Percentiles rank a stretch among this genome's conserved stretches.
These are phyloP conservation scores for Rhinophrynus dorsalis DNA, from an alignment of 2,797 vertebrate genomes.

Conservation along the genomic window DNA sequence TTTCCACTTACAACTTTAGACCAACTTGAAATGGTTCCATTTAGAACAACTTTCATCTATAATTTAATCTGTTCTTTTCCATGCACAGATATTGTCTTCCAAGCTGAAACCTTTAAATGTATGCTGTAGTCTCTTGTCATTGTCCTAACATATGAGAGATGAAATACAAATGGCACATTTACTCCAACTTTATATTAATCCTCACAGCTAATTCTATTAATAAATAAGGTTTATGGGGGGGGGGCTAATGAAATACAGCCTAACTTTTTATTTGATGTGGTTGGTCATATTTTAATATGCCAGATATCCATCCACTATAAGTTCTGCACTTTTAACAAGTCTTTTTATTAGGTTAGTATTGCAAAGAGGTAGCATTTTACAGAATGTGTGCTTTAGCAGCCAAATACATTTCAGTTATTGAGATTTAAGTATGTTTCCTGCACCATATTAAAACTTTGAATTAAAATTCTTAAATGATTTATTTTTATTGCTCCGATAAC, in stretches of 20 bases:
- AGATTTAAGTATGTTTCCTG: neutral
- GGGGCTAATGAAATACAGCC: neutral
- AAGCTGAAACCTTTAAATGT: too few relatives aligned
- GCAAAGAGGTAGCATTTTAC: neutral
- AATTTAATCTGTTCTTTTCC: too few relatives aligned
- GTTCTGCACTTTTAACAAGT: neutral
- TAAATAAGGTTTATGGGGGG: too few relatives aligned
- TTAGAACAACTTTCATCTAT: too few relatives aligned
- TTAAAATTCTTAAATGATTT: constrained; percentile 12
- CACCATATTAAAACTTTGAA: constrained; percentile 12
- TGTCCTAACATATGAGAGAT: too few relatives aligned
- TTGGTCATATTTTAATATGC: neutral
- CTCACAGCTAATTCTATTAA: too few relatives aligned
- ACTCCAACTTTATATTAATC: too few relatives aligned
- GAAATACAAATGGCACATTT: too few relatives aligned
- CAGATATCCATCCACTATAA: constrained; percentile 1
- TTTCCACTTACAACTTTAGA: too few relatives aligned
- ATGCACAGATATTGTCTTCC: too few relatives aligned
- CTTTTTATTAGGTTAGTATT: constrained; percentile 11
- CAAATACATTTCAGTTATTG: neutral
- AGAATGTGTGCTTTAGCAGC: neutral
- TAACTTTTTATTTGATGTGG: neutral
- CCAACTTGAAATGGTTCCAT: too few relatives aligned
- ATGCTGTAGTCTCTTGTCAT: too few relatives aligned
- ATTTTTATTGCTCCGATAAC: neutral